Conservation (phyloP, 1,140 invertebrate genomes). For the Fopius arisanus region DNA sequence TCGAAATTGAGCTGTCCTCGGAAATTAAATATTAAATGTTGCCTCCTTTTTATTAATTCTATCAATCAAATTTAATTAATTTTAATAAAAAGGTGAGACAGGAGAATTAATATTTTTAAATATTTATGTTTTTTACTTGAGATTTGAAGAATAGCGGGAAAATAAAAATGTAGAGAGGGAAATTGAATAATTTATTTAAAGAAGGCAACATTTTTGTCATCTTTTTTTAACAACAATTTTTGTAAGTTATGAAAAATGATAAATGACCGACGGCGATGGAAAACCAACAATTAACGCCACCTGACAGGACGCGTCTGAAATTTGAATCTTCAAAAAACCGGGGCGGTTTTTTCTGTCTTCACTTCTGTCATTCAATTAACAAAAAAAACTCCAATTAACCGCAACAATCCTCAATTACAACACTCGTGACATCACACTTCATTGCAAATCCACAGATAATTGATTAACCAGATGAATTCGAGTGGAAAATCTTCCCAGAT, state of each 20-base stretch:
- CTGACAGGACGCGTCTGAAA: neutral
- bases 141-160: no score
- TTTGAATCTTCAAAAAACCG: constrained; percentile 1
- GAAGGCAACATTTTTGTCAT: no score
- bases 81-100: no score
- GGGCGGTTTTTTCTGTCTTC: neutral
- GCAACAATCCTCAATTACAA: neutral
- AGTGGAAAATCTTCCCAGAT: neutral
- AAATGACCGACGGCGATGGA: neutral
- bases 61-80: no score
- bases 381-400: neutral
- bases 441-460: neutral
- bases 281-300: neutral
- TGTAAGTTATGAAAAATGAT: neutral
- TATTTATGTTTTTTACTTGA: no score
- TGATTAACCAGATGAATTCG: neutral
- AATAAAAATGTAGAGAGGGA: no score
- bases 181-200: no score
- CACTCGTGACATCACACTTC: neutral
- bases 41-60: no score
- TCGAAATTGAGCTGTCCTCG: no score
- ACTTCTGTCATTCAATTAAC: neutral
- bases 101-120: no score
- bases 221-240: no score
- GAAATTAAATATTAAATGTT: no score